These are phyloP conservation scores for Prionchulus punctatus DNA, from an alignment of 2,888 invertebrate genomes.

Conservation along the genomic window DNA sequence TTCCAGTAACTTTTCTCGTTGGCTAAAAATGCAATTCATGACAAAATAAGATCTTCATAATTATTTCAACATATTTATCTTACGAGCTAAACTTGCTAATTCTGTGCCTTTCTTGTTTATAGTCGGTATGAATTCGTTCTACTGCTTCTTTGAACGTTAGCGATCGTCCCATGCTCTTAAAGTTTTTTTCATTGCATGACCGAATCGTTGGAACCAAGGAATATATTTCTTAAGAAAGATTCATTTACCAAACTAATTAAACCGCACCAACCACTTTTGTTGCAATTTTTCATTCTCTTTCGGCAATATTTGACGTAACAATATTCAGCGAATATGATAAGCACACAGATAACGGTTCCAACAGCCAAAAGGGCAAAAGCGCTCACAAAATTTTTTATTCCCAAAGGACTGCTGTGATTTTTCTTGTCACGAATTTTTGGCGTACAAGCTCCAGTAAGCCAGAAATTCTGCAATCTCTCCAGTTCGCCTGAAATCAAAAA, in stretches of 20 bases:
- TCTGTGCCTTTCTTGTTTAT: slow-evolving; percentile 55
- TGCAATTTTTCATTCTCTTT: slow-evolving; percentile 61
- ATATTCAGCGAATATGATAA: slow-evolving; percentile 73
- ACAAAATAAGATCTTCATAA: no score
- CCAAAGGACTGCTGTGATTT: slow-evolving; percentile 37
- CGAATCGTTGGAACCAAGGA: neutral
- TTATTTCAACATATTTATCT: neutral
- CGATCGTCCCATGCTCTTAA: slow-evolving; percentile 52
- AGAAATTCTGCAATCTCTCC: slow-evolving; percentile 70
- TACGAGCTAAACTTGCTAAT: slow-evolving; percentile 26
- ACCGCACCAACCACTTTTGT: slow-evolving; percentile 77
- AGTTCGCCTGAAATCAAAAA: slow-evolving; percentile 51
- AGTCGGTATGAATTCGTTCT: slow-evolving; percentile 57
- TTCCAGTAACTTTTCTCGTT: slow-evolving; percentile 4
- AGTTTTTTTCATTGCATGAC: neutral
- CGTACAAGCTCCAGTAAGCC: slow-evolving; percentile 92
- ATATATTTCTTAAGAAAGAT: neutral
- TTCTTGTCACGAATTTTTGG: slow-evolving; percentile 55
- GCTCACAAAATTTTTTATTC: slow-evolving; percentile 69
- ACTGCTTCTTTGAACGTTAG: slow-evolving; percentile 64
- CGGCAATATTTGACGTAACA: slow-evolving; percentile 84
- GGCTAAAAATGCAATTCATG: neutral
- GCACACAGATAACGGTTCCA: slow-evolving; percentile 58
- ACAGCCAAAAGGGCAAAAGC: slow-evolving; percentile 88
- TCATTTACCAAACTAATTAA: slow-evolving; percentile 65